Evolutionary conservation across 2,113 vertebrate genomes (phyloP).

Genomic region (Bujurquina vittata): DNA sequence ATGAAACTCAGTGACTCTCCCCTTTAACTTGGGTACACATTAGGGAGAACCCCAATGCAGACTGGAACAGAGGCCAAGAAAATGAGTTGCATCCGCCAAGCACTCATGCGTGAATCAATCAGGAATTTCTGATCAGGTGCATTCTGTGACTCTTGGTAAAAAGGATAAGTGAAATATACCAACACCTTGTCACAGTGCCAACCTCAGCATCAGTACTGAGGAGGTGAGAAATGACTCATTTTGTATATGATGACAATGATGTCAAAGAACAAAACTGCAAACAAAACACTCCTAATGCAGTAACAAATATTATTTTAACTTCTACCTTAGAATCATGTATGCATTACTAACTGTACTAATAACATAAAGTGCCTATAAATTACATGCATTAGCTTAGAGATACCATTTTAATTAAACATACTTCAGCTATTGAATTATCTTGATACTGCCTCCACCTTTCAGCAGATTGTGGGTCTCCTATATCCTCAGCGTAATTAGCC

Average conservation of each 20-base stretch:
- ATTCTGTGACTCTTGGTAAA: constrained; percentile 31
- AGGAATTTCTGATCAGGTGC: constrained; percentile 24
- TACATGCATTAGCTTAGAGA: not conserved
- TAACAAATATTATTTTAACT: not conserved
- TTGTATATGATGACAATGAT: not conserved
- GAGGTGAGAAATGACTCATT: not conserved
- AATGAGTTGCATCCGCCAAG: constrained; percentile 10
- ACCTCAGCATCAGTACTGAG: constrained; percentile 1
- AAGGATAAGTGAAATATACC: constrained; percentile 26
- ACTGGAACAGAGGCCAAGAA: not conserved
- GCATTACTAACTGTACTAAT: not conserved
- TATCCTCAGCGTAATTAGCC: constrained; percentile 20
- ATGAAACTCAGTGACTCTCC: not conserved
- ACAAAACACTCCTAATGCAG: not conserved
- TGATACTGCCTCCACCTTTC: constrained; percentile 13
- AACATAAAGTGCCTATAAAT: not conserved
- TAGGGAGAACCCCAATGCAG: not conserved
- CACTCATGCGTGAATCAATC: not conserved
- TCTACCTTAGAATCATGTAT: not conserved
- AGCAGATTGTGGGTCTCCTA: not conserved
- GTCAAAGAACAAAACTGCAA: not conserved
- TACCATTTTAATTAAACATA: constrained; percentile 3
- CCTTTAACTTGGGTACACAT: constrained; percentile 10
- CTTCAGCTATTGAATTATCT: not conserved
- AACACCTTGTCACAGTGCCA: constrained; percentile 8